Percentiles rank a stretch among this genome's conserved stretches.
Conservation (phyloP, 2,113 vertebrate species). For the Machaerirhynchus nigripectus region DNA sequence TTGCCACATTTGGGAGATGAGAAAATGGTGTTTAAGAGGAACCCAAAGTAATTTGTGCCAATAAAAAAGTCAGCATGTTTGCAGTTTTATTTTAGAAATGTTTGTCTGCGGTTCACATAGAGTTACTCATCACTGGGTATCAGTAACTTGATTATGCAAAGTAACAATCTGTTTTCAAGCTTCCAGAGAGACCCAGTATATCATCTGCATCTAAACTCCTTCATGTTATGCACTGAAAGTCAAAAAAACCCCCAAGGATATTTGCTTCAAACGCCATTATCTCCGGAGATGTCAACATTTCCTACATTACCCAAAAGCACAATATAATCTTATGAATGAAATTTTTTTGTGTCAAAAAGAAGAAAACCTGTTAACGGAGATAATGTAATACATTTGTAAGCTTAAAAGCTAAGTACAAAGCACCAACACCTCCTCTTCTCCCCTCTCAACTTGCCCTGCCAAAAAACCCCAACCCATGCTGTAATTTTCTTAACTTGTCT, state of each 20-base stretch:
- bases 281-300: not conserved
- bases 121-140: constrained; percentile 11
- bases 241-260: not conserved
- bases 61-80: not conserved
- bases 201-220: not conserved
- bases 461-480: not conserved
- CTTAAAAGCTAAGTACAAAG: not conserved
- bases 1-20: not conserved
- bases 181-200: not conserved
- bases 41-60: not conserved
- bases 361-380: not conserved
- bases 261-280: not conserved
- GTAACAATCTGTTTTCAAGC: constrained; percentile 21
- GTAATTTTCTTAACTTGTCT: not conserved
- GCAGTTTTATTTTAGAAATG: not conserved
- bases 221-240: not conserved
- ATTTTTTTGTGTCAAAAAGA: not conserved
- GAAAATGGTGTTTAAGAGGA: not conserved
- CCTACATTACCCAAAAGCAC: not conserved
- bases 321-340: not conserved
- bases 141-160: constrained; percentile 41
- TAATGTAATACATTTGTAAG: not conserved
- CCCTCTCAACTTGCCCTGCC: accelerated
- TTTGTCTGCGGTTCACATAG: not conserved
- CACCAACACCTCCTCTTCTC: not conserved